phyloP scores from a whole-genome alignment of 2,888 invertebrate genomes.

The Cenopis cana region DNA sequence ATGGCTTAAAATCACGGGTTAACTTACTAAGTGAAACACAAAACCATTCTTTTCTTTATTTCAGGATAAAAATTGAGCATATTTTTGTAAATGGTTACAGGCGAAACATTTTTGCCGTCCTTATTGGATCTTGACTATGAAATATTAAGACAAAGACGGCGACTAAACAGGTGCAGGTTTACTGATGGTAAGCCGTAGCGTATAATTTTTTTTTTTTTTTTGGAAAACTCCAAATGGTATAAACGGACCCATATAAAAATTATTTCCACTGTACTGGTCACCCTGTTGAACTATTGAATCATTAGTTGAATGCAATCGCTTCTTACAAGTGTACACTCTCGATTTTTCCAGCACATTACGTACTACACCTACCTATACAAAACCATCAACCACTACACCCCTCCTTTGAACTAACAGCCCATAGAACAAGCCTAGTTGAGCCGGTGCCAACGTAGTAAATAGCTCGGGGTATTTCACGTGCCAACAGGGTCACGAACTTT shows the following conservation, averaged over 20 bases:
- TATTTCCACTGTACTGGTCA: no score
- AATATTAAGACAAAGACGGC: no score
- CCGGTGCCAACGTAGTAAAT: constrained; percentile 14
- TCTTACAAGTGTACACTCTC: no score
- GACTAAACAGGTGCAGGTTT: no score
- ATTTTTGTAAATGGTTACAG: background rate
- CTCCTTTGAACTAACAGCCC: background rate
- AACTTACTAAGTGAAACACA: background rate
- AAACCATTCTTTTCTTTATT: background rate
- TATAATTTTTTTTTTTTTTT: no score
- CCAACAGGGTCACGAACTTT: constrained; percentile 7
- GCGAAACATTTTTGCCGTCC: no score
- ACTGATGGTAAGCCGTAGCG: no score
- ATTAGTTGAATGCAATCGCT: no score
- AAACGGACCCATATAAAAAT: no score
- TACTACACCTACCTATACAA: background rate
- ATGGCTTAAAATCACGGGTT: constrained; percentile 13
- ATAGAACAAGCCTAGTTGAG: constrained; percentile 20
- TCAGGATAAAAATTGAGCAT: background rate
- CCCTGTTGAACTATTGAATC: no score
- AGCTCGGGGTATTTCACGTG: background rate
- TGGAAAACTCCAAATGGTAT: no score
- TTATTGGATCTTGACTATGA: no score
- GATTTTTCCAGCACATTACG: background rate
- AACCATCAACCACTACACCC: background rate